These are phyloP conservation scores for Listronotus oregonensis DNA, from an alignment of 1,140 invertebrate species.

Conservation along the genomic window DNA sequence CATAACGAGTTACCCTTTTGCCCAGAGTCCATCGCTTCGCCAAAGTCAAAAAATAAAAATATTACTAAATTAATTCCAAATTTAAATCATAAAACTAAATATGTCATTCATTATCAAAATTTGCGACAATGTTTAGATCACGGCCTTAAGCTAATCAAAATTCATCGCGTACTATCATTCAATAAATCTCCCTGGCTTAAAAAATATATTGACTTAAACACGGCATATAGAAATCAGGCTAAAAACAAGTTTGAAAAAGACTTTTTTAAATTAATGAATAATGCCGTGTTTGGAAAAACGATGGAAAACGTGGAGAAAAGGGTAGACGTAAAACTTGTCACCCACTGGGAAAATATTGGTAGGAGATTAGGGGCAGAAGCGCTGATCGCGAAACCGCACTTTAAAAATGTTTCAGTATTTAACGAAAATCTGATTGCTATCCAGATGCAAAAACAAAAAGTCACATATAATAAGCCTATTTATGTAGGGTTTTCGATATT, in stretches of 20 bases:
- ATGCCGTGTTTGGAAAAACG: conserved; percentile 57
- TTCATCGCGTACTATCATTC: conserved; percentile 45
- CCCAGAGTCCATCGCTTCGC: conserved; percentile 44
- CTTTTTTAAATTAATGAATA: conserved; percentile 59
- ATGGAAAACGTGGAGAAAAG: conserved; percentile 59
- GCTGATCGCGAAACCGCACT: conserved; percentile 50
- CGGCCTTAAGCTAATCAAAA: conserved; percentile 51
- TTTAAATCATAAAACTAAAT: conserved; percentile 52
- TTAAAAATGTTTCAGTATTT: conserved; percentile 42
- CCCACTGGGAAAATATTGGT: no score
- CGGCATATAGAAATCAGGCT: conserved; percentile 42
- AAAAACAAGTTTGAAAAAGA: conserved; percentile 55
- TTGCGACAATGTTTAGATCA: conserved; percentile 48
- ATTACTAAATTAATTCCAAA: conserved; percentile 55
- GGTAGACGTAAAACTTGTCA: conserved; percentile 51
- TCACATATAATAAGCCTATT: conserved; percentile 55
- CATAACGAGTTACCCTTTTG: conserved; percentile 56
- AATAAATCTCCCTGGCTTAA: conserved; percentile 51
- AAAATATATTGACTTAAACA: no score
- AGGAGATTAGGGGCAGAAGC: conserved; percentile 38
- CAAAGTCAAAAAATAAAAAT: conserved; percentile 39
- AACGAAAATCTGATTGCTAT: conserved; percentile 53
- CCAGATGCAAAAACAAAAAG: conserved; percentile 48
- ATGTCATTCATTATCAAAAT: conserved; percentile 55
- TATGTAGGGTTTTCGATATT: conserved; percentile 55